Base-by-base conservation (phyloP, 2,888 invertebrate genomes). In the Uropetala carovei region DNA sequence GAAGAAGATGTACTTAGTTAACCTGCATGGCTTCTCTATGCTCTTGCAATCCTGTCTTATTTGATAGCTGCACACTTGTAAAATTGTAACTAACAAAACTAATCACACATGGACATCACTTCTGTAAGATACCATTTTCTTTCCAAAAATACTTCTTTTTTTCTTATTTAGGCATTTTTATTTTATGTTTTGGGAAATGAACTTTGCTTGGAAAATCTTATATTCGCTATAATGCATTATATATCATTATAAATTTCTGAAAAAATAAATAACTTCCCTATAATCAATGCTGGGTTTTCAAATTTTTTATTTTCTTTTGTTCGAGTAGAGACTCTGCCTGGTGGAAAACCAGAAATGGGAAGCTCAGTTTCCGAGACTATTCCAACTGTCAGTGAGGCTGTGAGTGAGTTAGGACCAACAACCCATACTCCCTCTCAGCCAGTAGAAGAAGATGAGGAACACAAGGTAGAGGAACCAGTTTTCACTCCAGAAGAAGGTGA, bases 301-400 rank as follows among this genome's bases (percentile, higher is more conserved):
- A 64, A 75, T 89, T 68, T n/a, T 43, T 68, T 68, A 16, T 59
- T 30, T 89, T 64, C 60, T 56, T 68, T 75, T 14, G 10, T 68
- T 89, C 43, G 56, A 83, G 60, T 43, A 89, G 89, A 89, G 64
- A 64, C 89, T 43, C 68, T 68, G 7, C 64, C 89, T 18, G 56
- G 60, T 89, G 89, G 89, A n/a, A 89, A 89, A 27, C 89, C 89
- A 89, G 89, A 89, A 89, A 89, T 89, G 89, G 89, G 89, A 43
- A 89, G 89, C 64, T 89, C 89, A 43, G 89, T 89, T n/a, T 89
- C 89, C 43, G 89, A 89, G 64, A 60, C 64, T 56, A 16, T n/a
- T 5, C 56, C 89, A 18, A 89, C 89, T 18, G 56, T 18, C 64
- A 89, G 68, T 89, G 89, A 89, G 43, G 89, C 60, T 18, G 64